phyloP scores from a whole-genome alignment of 2,888 invertebrate species.

The Eurytoma californica region DNA sequence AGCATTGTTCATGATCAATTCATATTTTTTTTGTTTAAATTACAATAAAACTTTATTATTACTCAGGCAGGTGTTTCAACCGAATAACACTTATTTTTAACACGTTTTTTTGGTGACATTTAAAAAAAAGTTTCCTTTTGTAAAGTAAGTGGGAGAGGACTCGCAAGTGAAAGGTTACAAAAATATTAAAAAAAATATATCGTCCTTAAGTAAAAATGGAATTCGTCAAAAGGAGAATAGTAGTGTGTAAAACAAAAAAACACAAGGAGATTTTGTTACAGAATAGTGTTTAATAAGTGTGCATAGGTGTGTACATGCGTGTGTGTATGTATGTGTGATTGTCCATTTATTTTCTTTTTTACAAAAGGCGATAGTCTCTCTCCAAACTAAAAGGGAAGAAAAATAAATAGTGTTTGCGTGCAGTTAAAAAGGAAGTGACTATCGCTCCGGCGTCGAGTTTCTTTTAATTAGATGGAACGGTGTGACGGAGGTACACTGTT shows the following conservation, averaged over 20 bases:
- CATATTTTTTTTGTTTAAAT: conserved; percentile 60
- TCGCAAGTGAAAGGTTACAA: background rate
- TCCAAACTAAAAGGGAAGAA: conserved; percentile 19
- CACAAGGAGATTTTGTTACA: conserved; percentile 21
- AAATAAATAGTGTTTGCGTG: conserved; percentile 29
- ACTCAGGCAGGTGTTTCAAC: conserved; percentile 50
- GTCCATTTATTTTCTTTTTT: conserved; percentile 23
- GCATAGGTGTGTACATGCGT: background rate
- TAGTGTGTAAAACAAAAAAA: conserved; percentile 37
- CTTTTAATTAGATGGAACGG: conserved; percentile 45
- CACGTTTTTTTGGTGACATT: too few relatives aligned
- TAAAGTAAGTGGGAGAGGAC: background rate
- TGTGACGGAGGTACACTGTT: conserved; percentile 55
- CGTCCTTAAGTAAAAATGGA: conserved; percentile 3
- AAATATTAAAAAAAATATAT: conserved; percentile 22
- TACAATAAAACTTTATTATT: conserved; percentile 64
- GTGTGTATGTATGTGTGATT: background rate
- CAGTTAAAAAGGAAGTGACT: conserved; percentile 46
- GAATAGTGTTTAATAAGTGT: conserved; percentile 16
- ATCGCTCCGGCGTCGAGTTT: conserved; percentile 49
- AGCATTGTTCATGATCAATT: conserved; percentile 59
- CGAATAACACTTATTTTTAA: background rate
- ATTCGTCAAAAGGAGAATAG: background rate
- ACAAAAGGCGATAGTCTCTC: conserved; percentile 41
- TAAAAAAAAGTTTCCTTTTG: background rate